Percentiles rank a stretch among this genome's conserved stretches.
Evolutionary conservation across 2,888 invertebrate genomes (phyloP).

Genomic region (Lepidochrysops patricia): DNA sequence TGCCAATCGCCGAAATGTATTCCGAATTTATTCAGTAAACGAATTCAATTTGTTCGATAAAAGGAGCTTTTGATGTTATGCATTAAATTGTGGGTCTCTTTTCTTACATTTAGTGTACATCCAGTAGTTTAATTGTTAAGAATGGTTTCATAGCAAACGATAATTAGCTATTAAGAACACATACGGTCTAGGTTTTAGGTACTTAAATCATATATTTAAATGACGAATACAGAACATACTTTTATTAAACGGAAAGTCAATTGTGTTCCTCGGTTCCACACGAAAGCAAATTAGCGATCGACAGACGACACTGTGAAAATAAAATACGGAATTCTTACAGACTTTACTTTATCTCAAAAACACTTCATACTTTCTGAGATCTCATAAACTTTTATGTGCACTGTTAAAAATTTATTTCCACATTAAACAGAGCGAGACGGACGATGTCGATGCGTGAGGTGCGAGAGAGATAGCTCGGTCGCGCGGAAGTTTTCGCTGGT

Average conservation of each 20-base stretch:
- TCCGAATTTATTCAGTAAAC: background rate
- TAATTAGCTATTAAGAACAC: too few relatives aligned
- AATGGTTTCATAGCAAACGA: too few relatives aligned
- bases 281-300: background rate
- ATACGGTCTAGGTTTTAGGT: too few relatives aligned
- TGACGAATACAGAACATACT: background rate
- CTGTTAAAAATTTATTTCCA: conserved; percentile 24
- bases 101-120: background rate
- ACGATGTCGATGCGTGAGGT: background rate
- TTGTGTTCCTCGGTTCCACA: background rate
- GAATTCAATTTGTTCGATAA: background rate
- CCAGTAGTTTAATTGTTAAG: background rate
- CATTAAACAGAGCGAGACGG: conserved; percentile 16
- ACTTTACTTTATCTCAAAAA: conserved; percentile 12
- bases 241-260: background rate
- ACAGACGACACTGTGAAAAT: background rate
- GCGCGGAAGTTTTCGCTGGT: background rate
- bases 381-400: conserved; percentile 20
- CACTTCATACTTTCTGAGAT: conserved; percentile 12
- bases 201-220: too few relatives aligned
- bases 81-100: background rate
- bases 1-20: conserved; percentile 3
- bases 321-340: background rate
- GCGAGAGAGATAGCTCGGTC: background rate
- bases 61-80: background rate